These are phyloP conservation scores for Fragum whitleyi DNA, from an alignment of 2,888 invertebrate genomes.

Conservation along the genomic window DNA sequence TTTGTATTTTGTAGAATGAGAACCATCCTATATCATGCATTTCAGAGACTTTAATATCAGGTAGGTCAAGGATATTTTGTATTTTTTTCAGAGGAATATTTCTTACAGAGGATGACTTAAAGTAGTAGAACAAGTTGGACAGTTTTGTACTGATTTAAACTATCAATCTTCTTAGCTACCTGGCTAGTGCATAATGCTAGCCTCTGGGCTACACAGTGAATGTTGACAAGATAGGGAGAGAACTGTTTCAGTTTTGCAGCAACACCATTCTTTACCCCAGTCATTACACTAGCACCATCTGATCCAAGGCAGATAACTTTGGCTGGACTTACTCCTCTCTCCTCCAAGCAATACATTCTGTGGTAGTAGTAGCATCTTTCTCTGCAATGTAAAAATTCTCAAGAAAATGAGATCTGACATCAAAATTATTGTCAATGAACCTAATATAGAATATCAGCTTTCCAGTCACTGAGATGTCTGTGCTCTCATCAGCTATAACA, in stretches of 20 bases:
- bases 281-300: slow-evolving; percentile 45
- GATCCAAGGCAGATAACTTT: slow-evolving; percentile 34
- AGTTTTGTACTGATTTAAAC: slow-evolving; percentile 31
- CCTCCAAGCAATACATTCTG: background rate
- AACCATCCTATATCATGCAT: slow-evolving; percentile 43
- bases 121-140: slow-evolving; percentile 29
- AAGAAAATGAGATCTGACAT: slow-evolving; percentile 25
- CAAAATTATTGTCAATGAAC: slow-evolving; percentile 32
- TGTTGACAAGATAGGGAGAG: slow-evolving; percentile 25
- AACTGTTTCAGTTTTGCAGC: slow-evolving; percentile 21
- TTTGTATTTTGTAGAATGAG: slow-evolving; percentile 38
- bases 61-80: slow-evolving; percentile 29
- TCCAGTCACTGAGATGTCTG: slow-evolving; percentile 35
- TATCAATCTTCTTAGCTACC: slow-evolving; percentile 21
- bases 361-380: slow-evolving; percentile 28
- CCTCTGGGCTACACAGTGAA: slow-evolving; percentile 39
- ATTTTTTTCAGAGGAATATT: slow-evolving; percentile 18
- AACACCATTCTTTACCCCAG: slow-evolving; percentile 33
- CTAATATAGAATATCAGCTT: slow-evolving; percentile 27
- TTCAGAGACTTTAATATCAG: slow-evolving; percentile 34
- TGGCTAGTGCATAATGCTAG: slow-evolving; percentile 39
- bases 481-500: slow-evolving; percentile 32
- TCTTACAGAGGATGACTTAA: slow-evolving; percentile 25
- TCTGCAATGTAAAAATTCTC: slow-evolving; percentile 28
- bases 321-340: slow-evolving; percentile 17